Evolutionary conservation across 2,797 vertebrate species (phyloP), one percentile per base, ranked within the genome.

Genomic region (Gymnothorax reevesii): DNA sequence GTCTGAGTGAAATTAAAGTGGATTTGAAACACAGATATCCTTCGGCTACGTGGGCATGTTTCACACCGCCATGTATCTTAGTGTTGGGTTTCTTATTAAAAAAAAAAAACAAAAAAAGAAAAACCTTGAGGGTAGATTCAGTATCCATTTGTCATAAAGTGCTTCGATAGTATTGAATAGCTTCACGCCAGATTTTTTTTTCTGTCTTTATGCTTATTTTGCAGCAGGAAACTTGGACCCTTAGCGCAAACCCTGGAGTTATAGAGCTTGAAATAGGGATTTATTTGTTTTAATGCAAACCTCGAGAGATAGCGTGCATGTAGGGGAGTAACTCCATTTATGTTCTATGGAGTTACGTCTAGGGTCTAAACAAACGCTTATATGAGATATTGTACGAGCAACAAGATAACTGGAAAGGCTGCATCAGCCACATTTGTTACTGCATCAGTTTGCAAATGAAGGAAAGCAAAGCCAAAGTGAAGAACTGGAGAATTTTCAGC

Each of bases 151-250:
- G 54, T 59, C 12, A 4, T n/a, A 59, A 57, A 55, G 54, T 7
- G 64, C 25, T 77, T 25, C 8, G 52, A 59, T 59, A 55, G 73
- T 73, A 69, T n/a, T 6, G 27, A 66, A 57, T 15, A 33, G 52
- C 59, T 80, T 66, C n/a, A 25, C 5, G n/a, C 52, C n/a, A 49
- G 33, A 79, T 64, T 17, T n/a, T 80, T 33, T 85, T 57, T 79
- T 85, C 17, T 25, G 1, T 12, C 3, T 71, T 22, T 79, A 8
- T 64, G 75, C 15, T 52, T 75, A 75, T 20, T 25, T 62, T 0
- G 80, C 77, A 77, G 57, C 33, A 59, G 84, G 69, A 80, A 86
- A 66, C 54, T 22, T 33, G 66, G 80, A 86, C 7, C 5, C 3
- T 49, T 12, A 2, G 75, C 59, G 7, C 73, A 77, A 77, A 49